phyloP scores from a whole-genome alignment of 2,888 invertebrate species.

The Portevinia maculata region DNA sequence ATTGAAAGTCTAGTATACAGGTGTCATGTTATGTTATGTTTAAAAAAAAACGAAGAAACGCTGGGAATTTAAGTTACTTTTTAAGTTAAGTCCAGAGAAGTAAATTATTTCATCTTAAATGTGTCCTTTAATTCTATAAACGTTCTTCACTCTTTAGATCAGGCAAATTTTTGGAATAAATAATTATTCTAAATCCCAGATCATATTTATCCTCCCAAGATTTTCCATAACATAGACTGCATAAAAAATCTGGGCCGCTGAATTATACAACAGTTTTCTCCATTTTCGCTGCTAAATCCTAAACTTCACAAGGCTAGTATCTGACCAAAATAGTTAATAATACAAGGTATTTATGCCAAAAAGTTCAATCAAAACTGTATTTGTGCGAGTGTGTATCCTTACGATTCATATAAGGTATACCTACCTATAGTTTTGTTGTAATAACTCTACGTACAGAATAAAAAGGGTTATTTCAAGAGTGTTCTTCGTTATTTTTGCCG shows the following conservation, averaged over 20 bases:
- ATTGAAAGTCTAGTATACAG: too few relatives aligned
- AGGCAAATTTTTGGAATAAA: constrained; percentile 36
- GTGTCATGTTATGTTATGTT: too few relatives aligned
- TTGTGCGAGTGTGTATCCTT: constrained; percentile 5
- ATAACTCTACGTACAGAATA: constrained; percentile 13
- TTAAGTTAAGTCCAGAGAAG: background rate
- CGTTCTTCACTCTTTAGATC: constrained; percentile 4
- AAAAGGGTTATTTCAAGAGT: background rate
- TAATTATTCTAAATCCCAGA: constrained; percentile 45
- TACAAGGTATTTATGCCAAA: constrained; percentile 27
- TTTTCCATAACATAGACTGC: constrained; percentile 1
- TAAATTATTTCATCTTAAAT: constrained; percentile 1
- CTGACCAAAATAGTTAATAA: constrained; percentile 33
- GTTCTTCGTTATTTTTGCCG: background rate
- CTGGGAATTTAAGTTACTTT: too few relatives aligned
- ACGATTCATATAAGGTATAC: background rate
- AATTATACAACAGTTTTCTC: constrained; percentile 1
- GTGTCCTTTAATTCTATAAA: constrained; percentile 12
- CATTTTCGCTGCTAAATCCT: constrained; percentile 3
- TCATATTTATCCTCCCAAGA: constrained; percentile 40
- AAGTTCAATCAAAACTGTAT: constrained; percentile 39
- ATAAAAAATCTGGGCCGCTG: constrained; percentile 20
- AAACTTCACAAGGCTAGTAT: constrained; percentile 7
- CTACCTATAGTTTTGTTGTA: background rate
- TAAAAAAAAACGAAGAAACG: too few relatives aligned